Percentiles rank a stretch among this genome's conserved stretches.
Evolutionary conservation across 2,797 vertebrate genomes (phyloP).

Genomic region (Melanotaenia parkinsoni): DNA sequence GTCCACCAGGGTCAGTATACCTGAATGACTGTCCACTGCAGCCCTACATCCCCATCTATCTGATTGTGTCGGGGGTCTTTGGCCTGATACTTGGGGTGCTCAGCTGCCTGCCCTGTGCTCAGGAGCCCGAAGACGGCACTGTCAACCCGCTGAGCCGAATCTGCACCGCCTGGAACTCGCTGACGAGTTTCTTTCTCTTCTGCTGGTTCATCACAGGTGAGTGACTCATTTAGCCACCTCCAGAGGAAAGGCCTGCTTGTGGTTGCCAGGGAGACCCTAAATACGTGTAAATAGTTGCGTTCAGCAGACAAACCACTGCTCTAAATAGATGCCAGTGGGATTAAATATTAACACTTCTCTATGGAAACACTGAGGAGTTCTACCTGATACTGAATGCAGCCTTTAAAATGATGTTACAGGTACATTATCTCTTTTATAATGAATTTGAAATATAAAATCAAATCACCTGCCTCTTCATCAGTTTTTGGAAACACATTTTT

Average conservation of each 20-base stretch:
- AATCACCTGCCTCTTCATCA: too few relatives aligned
- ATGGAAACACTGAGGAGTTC: background rate
- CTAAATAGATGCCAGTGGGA: background rate
- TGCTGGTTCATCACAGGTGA: slow-evolving; percentile 82
- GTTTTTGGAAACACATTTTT: too few relatives aligned
- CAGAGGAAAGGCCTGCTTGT: background rate
- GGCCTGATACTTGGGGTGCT: slow-evolving; percentile 52
- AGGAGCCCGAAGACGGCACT: background rate
- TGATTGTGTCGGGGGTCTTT: slow-evolving; percentile 77
- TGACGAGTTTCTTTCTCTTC: slow-evolving; percentile 66
- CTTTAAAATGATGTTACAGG: too few relatives aligned
- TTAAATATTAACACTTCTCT: background rate
- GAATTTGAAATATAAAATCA: too few relatives aligned
- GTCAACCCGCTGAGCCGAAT: background rate
- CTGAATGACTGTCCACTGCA: slow-evolving; percentile 77
- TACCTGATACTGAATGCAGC: background rate
- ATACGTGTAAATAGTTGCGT: background rate
- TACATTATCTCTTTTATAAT: too few relatives aligned
- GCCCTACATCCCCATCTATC: slow-evolving; percentile 80
- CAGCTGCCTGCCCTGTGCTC: slow-evolving; percentile 65
- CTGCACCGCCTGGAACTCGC: slow-evolving; percentile 53
- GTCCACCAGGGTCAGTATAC: background rate
- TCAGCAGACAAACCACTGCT: background rate
- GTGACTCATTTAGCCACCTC: background rate
- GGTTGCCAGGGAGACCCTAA: background rate